A percentile compares a stretch with the other conserved stretches of the same genome.
These are phyloP conservation scores for Entomobrya multifasciata DNA, from an alignment of 2,888 invertebrate species.

Conservation along the genomic window DNA sequence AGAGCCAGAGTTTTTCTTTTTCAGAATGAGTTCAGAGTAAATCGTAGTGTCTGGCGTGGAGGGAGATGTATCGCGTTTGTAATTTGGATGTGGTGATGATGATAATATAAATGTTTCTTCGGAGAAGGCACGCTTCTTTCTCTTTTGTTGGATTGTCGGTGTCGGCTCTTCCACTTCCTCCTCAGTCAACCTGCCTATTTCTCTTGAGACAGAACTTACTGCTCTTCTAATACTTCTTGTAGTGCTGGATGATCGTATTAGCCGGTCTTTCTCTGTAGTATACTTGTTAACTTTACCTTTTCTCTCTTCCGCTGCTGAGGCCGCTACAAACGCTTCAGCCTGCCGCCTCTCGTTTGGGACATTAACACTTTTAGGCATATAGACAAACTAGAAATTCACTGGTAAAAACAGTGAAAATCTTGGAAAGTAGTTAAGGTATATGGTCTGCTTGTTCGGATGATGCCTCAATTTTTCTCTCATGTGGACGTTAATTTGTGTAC, in stretches of 20 bases:
- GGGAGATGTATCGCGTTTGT: slow-evolving; percentile 16
- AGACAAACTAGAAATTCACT: neutral
- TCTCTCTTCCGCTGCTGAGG: neutral
- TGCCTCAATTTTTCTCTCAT: neutral
- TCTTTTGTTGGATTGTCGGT: slow-evolving; percentile 16
- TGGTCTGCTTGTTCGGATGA: neutral
- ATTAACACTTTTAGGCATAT: slow-evolving; percentile 59
- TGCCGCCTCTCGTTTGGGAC: slow-evolving; percentile 56
- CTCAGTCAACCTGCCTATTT: slow-evolving; percentile 23
- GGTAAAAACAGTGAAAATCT: slow-evolving; percentile 6
- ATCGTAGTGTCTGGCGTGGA: slow-evolving; percentile 40
- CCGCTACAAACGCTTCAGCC: slow-evolving; percentile 9
- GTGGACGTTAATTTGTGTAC: slow-evolving; percentile 31
- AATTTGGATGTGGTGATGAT: slow-evolving; percentile 5
- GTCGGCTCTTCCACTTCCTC: neutral
- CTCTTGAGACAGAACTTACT: neutral
- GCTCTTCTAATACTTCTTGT: slow-evolving; percentile 23
- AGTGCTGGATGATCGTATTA: slow-evolving; percentile 13
- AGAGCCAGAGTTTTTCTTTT: neutral
- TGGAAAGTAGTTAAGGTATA: neutral
- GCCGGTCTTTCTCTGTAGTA: neutral
- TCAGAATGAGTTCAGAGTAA: slow-evolving; percentile 40
- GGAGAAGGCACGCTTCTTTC: slow-evolving; percentile 47
- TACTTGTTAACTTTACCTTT: slow-evolving; percentile 9
- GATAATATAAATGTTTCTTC: slow-evolving; percentile 44